Conservation (phyloP, 2,888 invertebrate species). For the Drosophila nr. perissopoda region DNA sequence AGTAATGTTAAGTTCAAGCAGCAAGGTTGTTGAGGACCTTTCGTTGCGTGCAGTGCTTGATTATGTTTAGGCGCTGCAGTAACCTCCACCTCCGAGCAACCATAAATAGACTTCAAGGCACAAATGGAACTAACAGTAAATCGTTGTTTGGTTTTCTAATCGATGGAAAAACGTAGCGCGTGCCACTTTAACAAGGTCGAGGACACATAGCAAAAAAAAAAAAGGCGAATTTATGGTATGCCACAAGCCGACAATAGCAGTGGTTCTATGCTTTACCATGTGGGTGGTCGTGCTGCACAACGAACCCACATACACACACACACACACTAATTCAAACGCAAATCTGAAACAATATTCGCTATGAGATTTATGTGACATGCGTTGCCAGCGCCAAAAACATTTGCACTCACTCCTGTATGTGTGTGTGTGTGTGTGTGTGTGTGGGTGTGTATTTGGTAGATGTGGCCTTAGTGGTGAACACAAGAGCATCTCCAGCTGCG, state of each 20-base stretch:
- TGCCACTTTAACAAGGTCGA: constrained; percentile 70
- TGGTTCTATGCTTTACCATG: constrained; percentile 5
- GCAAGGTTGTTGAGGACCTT: constrained; percentile 59
- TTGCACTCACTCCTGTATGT: constrained; percentile 19
- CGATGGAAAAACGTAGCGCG: constrained; percentile 62
- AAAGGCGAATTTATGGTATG: constrained; percentile 66
- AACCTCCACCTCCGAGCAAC: constrained; percentile 9
- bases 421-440: constrained; percentile 1
- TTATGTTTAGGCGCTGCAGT: constrained; percentile 44
- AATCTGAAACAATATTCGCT: constrained; percentile 68
- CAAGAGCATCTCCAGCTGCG: constrained; percentile 47
- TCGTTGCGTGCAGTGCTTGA: constrained; percentile 63
- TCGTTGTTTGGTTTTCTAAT: constrained; percentile 65
- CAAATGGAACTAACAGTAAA: constrained; percentile 54
- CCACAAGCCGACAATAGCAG: constrained; percentile 35
- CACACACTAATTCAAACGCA: constrained; percentile 45
- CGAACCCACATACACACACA: constrained; percentile 1
- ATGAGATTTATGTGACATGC: constrained; percentile 64
- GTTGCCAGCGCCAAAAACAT: constrained; percentile 41
- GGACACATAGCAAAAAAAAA: constrained; percentile 52
- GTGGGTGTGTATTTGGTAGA: constrained; percentile 2
- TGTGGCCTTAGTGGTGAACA: constrained; percentile 17
- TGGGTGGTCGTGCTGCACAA: constrained; percentile 24
- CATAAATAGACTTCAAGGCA: constrained; percentile 67
- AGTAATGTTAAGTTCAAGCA: constrained; percentile 78